These are phyloP conservation scores for Protonibea diacanthus DNA, from an alignment of 2,797 vertebrate species.

Conservation along the genomic window DNA sequence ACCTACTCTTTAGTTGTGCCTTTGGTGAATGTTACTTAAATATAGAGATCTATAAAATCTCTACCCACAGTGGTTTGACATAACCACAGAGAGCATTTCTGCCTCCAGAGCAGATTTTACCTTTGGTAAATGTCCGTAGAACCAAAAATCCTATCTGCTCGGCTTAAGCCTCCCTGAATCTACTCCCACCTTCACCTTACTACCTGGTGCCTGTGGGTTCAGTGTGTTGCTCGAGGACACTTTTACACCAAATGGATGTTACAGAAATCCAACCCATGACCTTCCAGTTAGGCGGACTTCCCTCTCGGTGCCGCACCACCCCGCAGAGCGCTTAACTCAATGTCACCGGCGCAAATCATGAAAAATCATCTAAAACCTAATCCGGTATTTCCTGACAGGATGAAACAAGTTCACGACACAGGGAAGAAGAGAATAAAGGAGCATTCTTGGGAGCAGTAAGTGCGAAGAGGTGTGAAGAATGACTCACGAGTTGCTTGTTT, in stretches of 20 bases:
- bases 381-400: conserved; percentile 39
- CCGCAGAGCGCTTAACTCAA: neutral
- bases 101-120: conserved; percentile 45
- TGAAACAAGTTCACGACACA: conserved; percentile 45
- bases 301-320: neutral
- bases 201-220: conserved; percentile 22
- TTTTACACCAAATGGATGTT: conserved; percentile 31
- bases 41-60: neutral
- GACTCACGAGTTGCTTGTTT: conserved; percentile 64
- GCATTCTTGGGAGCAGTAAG: conserved; percentile 26
- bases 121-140: conserved; percentile 32
- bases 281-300: conserved; percentile 6
- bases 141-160: conserved; percentile 54
- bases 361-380: conserved; percentile 37
- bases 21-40: neutral
- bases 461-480: conserved; percentile 46
- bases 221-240: conserved; percentile 37
- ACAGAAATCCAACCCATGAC: conserved; percentile 27
- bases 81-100: conserved; percentile 26
- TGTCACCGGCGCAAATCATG: conserved; percentile 25
- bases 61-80: neutral
- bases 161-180: conserved; percentile 49
- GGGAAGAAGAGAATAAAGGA: conserved; percentile 38
- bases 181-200: conserved; percentile 46
- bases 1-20: neutral